Evolutionary conservation across 2,113 vertebrate genomes (phyloP), one percentile per base, ranked within the genome.

Genomic region (Alexandromys fortis): DNA sequence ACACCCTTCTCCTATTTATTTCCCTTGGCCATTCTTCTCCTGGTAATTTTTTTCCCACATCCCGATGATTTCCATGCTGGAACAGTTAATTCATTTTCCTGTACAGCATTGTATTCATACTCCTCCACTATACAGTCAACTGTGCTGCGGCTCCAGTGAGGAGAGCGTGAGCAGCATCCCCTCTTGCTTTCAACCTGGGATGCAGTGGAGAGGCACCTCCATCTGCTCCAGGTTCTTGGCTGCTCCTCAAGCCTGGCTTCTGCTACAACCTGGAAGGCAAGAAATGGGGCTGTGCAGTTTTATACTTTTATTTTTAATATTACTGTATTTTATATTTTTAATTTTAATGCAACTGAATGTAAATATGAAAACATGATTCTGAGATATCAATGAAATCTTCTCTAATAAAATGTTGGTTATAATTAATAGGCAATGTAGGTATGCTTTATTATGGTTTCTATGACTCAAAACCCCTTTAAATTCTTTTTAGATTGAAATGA

Each of bases 1-100:
- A 99, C 98, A 63, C 99, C 99, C 90, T 99, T 92, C 89, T 99
- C 79, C 99, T 99, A n/a, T 99, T 99, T 63, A 99, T 98, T n/a
- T 99, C 99, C 45, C 99, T 99, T 98, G 99, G 98, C 99, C 99
- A 99, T 97, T 99, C 99, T 77, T 99, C 99, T 97, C 99, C 99
- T 88, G 99, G 99, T 8, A 99, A 98, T 73, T 99, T 99, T 94
- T 19, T 94, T 98, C 11, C 1, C 96, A 99, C 99, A 73, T 99
- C 98, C 97, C 99, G 98, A 99, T 99, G 97, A 99, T 75, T 93
- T 99, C 99, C 99, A 99, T 13, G 98, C 98, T 91, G 98, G 98
- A 92, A 99, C 99, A 1, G 99, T 99, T 97, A 99, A 98, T 97
- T 99, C 99, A 93, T 99, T 99, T 3, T 99, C 99, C 22, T 99